Percentiles rank a stretch among this genome's conserved stretches.
Evolutionary conservation across 2,888 invertebrate species (phyloP).

Genomic region (Xestia xanthographa): DNA sequence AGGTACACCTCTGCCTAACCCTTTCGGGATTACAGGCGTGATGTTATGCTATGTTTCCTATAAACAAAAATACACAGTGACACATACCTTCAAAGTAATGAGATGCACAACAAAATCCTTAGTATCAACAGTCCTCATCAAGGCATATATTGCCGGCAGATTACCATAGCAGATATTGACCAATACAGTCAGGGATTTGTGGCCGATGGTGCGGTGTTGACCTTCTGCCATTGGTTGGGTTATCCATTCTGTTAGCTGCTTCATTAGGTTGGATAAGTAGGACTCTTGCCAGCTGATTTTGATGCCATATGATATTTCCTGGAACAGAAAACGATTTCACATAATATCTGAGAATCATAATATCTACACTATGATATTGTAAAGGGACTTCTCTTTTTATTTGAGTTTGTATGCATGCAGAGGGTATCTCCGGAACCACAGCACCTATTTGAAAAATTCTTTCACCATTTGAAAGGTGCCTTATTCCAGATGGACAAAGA

Average conservation of each 20-base stretch:
- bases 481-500: not conserved
- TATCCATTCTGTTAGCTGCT: conserved; percentile 92
- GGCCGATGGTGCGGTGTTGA: conserved; percentile 84
- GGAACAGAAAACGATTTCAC: conserved; percentile 65
- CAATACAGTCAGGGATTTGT: conserved; percentile 92
- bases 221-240: conserved; percentile 86
- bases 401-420: not conserved
- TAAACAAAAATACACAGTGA: no score
- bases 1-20: no score
- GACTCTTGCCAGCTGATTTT: conserved; percentile 95
- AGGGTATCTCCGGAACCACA: not conserved
- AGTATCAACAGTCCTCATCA: conserved; percentile 93
- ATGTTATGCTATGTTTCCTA: no score
- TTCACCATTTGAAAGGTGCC: not conserved
- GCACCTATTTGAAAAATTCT: not conserved
- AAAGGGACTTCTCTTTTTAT: not conserved
- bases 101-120: conserved; percentile 92
- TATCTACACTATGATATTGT: not conserved
- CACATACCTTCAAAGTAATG: conserved; percentile 91
- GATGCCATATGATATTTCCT: conserved; percentile 95
- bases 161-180: conserved; percentile 95
- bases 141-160: conserved; percentile 93
- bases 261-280: conserved; percentile 92
- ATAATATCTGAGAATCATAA: not conserved
- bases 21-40: no score